Base-by-base conservation (phyloP, 2,797 vertebrate species). In the Xenopus petersii region DNA sequence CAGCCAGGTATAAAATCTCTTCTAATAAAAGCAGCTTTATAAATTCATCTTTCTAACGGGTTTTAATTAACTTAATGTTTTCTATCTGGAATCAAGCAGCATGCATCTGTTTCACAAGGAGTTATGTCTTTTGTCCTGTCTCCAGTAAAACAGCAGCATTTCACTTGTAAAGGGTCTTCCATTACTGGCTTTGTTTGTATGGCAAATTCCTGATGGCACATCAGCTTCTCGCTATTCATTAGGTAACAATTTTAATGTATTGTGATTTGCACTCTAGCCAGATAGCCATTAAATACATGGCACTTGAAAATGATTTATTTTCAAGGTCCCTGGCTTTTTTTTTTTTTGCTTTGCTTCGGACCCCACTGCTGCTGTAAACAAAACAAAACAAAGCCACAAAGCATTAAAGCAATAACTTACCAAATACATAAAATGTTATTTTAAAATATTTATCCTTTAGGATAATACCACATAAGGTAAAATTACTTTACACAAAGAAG, bases 61-160 rank as follows among this genome's bases (percentile, higher is more conserved):
- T 82, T 81, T 79, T 82, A 81, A 85, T 85, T 77, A 84, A 80
- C 56, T 65, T 70, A 71, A 48, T 77, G 16, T 81, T 81, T 75
- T 67, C 69, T 63, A 9, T 77, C 72, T 80, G 70, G 30, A 16
- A 75, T 47, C 26, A 70, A 49, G 63, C 74, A 79, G 64, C 69
- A 64, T 66, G 54, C 33, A 69, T 1, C 62, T 58, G 11, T 64
- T 83, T 81, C 70, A 48, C 46, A 51, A 64, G 42, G 58, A 81
- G 30, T 79, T 77, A 75, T 46, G 60, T 65, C 48, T 56, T 75
- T 77, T 76, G 68, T 64, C 68, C 65, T 71, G 46, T 71, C 68
- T 63, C 12, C 48, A 2, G 63, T 71, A 76, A 71, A 70, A 61
- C 55, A 42, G 65, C 46, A 1, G 58, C 21, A 54, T 67, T 66